A percentile compares a stretch with the other conserved stretches of the same genome.
phyloP scores from a whole-genome alignment of 64 coral and sea anemone genomes.

The Catalaphyllia jardinei region DNA sequence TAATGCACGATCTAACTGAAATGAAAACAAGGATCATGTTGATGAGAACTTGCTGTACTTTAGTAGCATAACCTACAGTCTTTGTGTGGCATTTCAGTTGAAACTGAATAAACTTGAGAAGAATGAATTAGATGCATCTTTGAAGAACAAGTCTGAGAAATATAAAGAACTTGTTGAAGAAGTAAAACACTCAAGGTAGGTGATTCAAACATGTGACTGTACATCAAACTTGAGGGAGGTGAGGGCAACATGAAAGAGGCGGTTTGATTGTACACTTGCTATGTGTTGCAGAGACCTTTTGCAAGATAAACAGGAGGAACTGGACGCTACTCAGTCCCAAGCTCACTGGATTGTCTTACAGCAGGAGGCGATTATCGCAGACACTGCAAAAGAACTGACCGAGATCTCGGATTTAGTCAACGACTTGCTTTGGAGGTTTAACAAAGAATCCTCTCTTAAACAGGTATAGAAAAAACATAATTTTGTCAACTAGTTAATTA shows the following conservation, averaged over 20 bases:
- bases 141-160: slow-evolving; percentile 56
- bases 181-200: slow-evolving; percentile 69
- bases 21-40: no score
- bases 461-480: not conserved
- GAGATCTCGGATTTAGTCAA: slow-evolving; percentile 69
- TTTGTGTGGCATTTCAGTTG: not conserved
- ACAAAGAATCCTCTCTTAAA: not conserved
- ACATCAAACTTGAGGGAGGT: no score
- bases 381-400: slow-evolving; percentile 57
- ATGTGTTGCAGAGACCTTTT: slow-evolving; percentile 46
- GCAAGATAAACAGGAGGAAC: slow-evolving; percentile 88
- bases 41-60: not conserved
- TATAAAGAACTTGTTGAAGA: slow-evolving; percentile 61
- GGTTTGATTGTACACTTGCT: not conserved
- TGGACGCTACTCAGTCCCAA: slow-evolving; percentile 86
- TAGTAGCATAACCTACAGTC: not conserved
- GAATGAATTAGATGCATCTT: slow-evolving; percentile 36
- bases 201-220: not conserved
- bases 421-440: slow-evolving; percentile 51
- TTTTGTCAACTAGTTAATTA: not conserved
- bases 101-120: slow-evolving; percentile 44
- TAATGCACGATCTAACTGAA: no score
- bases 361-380: slow-evolving; percentile 75
- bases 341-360: slow-evolving; percentile 91
- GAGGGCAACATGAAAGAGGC: no score